A percentile compares a stretch with the other conserved stretches of the same genome.
Conservation (phyloP, 2,888 invertebrate genomes). For the Aphidoletes aphidimyza region DNA sequence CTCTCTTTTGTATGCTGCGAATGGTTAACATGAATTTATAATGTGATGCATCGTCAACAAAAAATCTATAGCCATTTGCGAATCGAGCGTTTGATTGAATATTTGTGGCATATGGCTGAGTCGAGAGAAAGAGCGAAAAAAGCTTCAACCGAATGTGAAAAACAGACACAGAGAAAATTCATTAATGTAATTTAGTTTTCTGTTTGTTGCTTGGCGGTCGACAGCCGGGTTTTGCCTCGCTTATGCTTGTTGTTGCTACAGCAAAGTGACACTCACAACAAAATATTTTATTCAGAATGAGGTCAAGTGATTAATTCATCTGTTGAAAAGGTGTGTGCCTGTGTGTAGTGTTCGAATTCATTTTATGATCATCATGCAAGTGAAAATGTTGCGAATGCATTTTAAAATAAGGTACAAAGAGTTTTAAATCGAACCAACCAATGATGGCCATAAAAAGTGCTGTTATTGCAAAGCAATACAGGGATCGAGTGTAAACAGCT, state of each 20-base stretch:
- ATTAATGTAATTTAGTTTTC: constrained; percentile 32
- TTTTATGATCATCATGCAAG: neutral
- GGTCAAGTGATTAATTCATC: constrained; percentile 30
- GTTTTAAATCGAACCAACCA: no score
- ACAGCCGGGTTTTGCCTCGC: no score
- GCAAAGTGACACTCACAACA: neutral
- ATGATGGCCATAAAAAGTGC: no score
- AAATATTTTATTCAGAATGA: constrained; percentile 35
- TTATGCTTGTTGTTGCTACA: no score
- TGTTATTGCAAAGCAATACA: no score
- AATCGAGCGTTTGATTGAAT: neutral
- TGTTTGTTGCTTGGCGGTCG: neutral
- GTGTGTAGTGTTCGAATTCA: neutral
- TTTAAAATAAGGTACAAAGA: neutral
- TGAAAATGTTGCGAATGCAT: constrained; percentile 1
- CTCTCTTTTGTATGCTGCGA: no score
- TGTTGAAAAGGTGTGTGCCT: neutral
- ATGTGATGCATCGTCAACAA: constrained; percentile 12
- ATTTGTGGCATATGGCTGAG: neutral
- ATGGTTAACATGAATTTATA: constrained; percentile 41
- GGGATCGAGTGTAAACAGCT: no score
- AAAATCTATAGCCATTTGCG: neutral
- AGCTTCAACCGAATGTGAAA: neutral
- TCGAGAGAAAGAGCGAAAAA: neutral
- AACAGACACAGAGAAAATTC: neutral